Conservation (phyloP, 2,797 vertebrate genomes). For the Phoebastria nigripes region DNA sequence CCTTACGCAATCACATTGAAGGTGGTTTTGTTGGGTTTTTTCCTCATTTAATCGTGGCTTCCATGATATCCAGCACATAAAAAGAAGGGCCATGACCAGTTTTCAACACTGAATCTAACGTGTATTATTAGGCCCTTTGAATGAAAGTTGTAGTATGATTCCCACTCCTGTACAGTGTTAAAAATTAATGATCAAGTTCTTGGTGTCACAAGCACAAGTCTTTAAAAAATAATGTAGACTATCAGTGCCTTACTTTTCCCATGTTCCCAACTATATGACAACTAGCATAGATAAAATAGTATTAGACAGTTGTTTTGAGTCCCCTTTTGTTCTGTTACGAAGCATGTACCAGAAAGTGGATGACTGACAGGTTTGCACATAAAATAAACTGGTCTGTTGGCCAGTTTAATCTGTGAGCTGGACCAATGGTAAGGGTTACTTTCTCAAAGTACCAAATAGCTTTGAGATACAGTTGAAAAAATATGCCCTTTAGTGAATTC, state of each 20-base stretch:
- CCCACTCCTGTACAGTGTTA: not conserved
- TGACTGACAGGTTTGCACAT: not conserved
- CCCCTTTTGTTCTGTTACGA: not conserved
- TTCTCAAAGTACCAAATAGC: not conserved
- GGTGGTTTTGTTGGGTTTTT: fast-evolving
- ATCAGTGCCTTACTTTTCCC: not conserved
- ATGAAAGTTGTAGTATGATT: not conserved
- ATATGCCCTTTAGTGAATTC: not conserved
- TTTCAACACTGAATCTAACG: not conserved
- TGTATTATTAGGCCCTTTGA: not conserved
- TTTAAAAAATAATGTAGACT: not conserved
- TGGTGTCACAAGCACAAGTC: not conserved
- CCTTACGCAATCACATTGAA: not conserved
- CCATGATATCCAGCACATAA: not conserved
- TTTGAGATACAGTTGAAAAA: not conserved
- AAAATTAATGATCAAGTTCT: not conserved
- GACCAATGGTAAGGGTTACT: not conserved
- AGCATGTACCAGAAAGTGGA: not conserved
- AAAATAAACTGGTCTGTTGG: not conserved
- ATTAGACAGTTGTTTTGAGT: not conserved
- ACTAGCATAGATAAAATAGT: not conserved
- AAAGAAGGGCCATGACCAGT: not conserved
- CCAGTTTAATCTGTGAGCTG: not conserved
- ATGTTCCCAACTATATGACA: not conserved
- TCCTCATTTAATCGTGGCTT: not conserved